Conservation (phyloP, 2,113 vertebrate species). For the Psilopsiagon aymara region DNA sequence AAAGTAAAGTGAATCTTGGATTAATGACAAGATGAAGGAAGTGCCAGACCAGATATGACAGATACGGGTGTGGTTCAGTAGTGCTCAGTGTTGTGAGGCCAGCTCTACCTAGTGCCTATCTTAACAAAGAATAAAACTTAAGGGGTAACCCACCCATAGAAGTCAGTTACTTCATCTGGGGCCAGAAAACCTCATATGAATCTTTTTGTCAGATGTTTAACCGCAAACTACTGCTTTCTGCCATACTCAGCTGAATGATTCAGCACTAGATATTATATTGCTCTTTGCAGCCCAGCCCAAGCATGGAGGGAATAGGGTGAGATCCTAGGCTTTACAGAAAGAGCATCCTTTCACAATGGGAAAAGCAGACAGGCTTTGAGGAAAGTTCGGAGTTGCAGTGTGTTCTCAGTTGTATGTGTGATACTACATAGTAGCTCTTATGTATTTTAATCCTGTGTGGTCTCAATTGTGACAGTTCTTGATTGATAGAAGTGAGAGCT, state of each 20-base stretch:
- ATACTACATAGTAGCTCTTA: not conserved
- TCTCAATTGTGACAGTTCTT: not conserved
- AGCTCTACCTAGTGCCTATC: not conserved
- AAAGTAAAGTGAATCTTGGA: not conserved
- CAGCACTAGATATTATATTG: not conserved
- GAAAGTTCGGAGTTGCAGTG: not conserved
- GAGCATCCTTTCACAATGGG: not conserved
- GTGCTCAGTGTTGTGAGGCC: not conserved
- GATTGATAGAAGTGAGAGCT: not conserved
- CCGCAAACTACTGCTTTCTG: conserved; percentile 4
- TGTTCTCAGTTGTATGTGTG: not conserved
- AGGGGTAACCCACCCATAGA: not conserved
- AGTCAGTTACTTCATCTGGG: not conserved
- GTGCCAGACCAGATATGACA: not conserved
- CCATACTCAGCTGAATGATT: not conserved
- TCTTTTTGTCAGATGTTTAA: not conserved
- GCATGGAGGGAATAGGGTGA: not conserved
- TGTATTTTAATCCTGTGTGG: not conserved
- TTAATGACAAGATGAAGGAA: conserved; percentile 4
- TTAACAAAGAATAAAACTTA: not conserved
- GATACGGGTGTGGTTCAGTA: not conserved
- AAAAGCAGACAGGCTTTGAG: not conserved
- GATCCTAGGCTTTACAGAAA: not conserved
- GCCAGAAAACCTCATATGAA: not conserved
- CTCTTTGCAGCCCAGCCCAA: not conserved